Base-by-base conservation (phyloP, 2,797 vertebrate species). In the Euphonia xanthogaster region DNA sequence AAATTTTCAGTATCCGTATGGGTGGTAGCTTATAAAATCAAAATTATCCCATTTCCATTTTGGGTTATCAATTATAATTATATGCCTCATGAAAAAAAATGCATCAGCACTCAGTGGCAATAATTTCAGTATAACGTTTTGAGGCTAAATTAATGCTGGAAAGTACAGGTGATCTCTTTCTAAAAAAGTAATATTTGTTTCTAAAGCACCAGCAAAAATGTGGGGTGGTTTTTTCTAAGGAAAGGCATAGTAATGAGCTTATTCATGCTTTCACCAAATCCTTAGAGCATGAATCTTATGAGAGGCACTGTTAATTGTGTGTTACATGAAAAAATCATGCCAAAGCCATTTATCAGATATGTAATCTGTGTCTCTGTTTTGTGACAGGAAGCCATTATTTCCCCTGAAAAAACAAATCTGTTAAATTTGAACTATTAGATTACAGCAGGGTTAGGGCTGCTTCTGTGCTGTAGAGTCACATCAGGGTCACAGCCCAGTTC, bases 341-440 rank as follows among this genome's bases (percentile, higher is more conserved):
- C 67, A 95, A 90, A 83, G 58, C 77, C 66, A 73, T 96, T 93
- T 96, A 94, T 96, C 93, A 94, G 88, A 16, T 39, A 82, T 88
- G 88, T 92, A 96, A 91, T 96, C 95, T 86, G 93, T 57, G 67
- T 76, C 82, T 96, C 90, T 92, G 84, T 86, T 94, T 95, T 96
- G 92, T 94, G 96, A 96, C 92, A 95, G 95, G 94, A 97, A 96
- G 80, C 92, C 94, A 94, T 96, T 97, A 90, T 93, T 97, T 96
- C 95, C 88, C 91, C 89, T 88, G 93, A 86, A 96, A 96, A 94
- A 97, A 94, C 87, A 97, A 96, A 96, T 96, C 93, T 4, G 77
- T 90, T 94, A 91, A 93, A 96, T 93, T 97, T 92, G 91, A 96
- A 80, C 91, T 97, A 95, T 96, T 96, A 94, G 93, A 97, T 96